Conservation (phyloP, 37 sponge, comb jelly and placozoan genomes). For the Oopsacas minuta region DNA sequence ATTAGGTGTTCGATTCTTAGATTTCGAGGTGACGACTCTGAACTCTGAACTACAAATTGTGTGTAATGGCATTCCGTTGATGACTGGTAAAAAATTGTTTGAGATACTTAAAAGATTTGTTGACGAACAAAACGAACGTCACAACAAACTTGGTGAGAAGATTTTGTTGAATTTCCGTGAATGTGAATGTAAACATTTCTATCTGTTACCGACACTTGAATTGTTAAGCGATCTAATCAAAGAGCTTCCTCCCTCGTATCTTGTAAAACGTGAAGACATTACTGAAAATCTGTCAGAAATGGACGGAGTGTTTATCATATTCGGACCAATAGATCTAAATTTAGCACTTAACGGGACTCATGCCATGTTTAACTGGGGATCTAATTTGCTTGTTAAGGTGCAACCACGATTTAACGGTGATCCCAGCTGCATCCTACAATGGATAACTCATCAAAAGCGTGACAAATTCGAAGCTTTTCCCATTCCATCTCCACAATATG, state of each 20-base stretch:
- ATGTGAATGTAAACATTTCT: neutral
- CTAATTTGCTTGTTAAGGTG: neutral
- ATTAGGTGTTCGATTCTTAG: neutral
- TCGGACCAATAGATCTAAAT: neutral
- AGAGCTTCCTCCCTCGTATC: neutral
- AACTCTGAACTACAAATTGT: neutral
- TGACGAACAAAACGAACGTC: neutral
- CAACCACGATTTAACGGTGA: neutral
- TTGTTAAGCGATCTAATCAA: neutral
- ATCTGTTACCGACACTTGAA: neutral
- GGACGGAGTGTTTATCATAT: neutral
- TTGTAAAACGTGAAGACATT: neutral
- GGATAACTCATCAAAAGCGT: neutral
- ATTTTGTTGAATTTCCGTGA: conserved; percentile 7
- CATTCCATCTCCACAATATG: neutral
- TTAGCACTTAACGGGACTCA: neutral
- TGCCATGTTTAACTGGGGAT: neutral
- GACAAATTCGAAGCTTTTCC: neutral
- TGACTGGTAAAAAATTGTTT: neutral
- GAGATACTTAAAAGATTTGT: neutral
- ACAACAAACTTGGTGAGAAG: neutral
- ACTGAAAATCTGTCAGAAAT: neutral
- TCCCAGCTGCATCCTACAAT: neutral
- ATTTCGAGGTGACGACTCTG: neutral
- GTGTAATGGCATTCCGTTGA: neutral